Conservation (phyloP, 2,888 invertebrate genomes). For the Dolichomitus sp. region DNA sequence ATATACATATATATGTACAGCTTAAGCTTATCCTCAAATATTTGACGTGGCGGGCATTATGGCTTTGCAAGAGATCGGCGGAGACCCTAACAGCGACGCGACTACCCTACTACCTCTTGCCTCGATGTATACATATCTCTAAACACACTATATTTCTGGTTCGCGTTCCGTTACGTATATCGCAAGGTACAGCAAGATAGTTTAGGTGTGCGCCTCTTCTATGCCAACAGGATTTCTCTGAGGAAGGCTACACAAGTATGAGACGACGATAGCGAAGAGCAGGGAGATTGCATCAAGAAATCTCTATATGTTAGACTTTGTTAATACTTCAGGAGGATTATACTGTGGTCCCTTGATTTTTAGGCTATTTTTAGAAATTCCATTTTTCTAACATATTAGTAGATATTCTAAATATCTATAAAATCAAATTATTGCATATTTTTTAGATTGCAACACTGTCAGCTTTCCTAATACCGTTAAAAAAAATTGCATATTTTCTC, state of each 20-base stretch:
- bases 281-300: background rate
- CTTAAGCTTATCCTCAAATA: conserved; percentile 77
- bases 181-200: conserved; percentile 8
- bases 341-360: too few species aligned
- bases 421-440: too few species aligned
- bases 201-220: conserved; percentile 21
- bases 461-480: too few species aligned
- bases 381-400: too few species aligned
- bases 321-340: too few species aligned
- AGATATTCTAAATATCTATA: too few species aligned
- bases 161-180: conserved; percentile 33
- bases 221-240: conserved; percentile 35
- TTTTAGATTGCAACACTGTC: too few species aligned
- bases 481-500: too few species aligned
- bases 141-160: conserved; percentile 2
- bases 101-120: conserved; percentile 23
- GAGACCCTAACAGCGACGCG: conserved; percentile 13
- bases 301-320: too few species aligned
- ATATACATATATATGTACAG: conserved; percentile 28
- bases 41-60: conserved; percentile 73
- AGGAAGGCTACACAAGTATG: conserved; percentile 4
- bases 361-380: too few species aligned
- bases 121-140: conserved; percentile 21
- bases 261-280: background rate
- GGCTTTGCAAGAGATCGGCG: conserved; percentile 56